phyloP scores from a whole-genome alignment of 1,140 invertebrate genomes.

The Eciton burchellii region DNA sequence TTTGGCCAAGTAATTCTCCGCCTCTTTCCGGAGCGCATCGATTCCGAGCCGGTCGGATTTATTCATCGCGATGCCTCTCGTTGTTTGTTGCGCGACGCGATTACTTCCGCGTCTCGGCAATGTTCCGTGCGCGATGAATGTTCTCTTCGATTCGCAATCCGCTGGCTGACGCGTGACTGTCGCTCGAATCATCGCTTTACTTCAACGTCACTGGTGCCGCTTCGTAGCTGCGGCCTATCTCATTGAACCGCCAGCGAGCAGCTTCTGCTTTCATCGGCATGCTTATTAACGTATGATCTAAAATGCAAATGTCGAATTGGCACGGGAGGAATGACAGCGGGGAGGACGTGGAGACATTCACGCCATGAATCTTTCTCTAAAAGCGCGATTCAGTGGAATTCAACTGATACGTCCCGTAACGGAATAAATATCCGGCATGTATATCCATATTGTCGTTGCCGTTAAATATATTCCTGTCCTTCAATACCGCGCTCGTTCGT shows the following conservation, averaged over 20 bases:
- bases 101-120: background rate
- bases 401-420: constrained; percentile 27
- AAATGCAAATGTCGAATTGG: no score
- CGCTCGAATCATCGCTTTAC: constrained; percentile 3
- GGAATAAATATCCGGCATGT: constrained; percentile 44
- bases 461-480: constrained; percentile 61
- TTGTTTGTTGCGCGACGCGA: constrained; percentile 1
- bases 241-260: background rate
- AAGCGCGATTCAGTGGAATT: constrained; percentile 32
- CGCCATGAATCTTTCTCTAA: background rate
- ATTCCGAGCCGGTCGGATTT: constrained; percentile 31
- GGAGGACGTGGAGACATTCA: no score
- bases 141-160: constrained; percentile 23
- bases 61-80: constrained; percentile 19
- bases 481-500: constrained; percentile 62
- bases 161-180: background rate
- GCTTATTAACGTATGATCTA: no score
- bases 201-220: background rate
- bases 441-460: constrained; percentile 38
- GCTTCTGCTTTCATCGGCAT: background rate
- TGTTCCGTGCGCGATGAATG: background rate
- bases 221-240: background rate
- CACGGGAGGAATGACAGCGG: no score
- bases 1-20: constrained; percentile 26
- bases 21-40: constrained; percentile 12